Base-by-base conservation (phyloP, 2,797 vertebrate genomes). In the Dromococcyx pavoninus region DNA sequence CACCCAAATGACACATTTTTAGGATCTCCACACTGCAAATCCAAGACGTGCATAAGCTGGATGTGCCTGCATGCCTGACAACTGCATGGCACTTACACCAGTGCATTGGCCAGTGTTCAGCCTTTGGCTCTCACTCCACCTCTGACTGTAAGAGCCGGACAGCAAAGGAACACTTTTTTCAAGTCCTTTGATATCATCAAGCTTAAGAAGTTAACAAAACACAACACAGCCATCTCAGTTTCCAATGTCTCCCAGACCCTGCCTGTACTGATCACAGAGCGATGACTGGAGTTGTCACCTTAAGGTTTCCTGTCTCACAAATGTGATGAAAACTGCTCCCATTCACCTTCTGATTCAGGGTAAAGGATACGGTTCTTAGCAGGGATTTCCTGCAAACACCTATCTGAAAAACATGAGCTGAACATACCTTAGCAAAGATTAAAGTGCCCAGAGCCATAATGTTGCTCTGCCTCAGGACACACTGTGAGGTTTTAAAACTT, bases 21-120 rank as follows among this genome's bases (percentile, higher is more conserved):
- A 27, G 0, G 8, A 17, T 3, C 4, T 19, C 48, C 37, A 1
- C 1, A 6, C 24, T 72, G 39, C 51, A 64, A 60, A 72, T 3
- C 22, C 27, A 33, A 15, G 66, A 39, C 17, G 35, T 46, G 43
- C 1, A 0, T 15, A 39, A 78, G n/a, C 28, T 56, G n/a, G 4
- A 4, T 13, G 64, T 48, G 74, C 35, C 13, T 21, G 41, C 35
- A 17, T 3, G 11, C 25, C 0, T 27, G 30, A 28, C 37, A 56
- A 6, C 39, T 27, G 27, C 57, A 6, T 7, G 57, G 57, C 82
- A 28, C 85, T 56, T 24, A 35, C 37, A 46, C 23, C 50, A 14
- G 15, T 11, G 21, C n/a, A n/a, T 41, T 41, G 16, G 4, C 39
- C 48, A 10, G 25, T 1, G 32, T 9, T 19, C 60, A 72, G 0